Evolutionary conservation across 1,140 invertebrate species (phyloP).

Genomic region (Ectropis grisescens): DNA sequence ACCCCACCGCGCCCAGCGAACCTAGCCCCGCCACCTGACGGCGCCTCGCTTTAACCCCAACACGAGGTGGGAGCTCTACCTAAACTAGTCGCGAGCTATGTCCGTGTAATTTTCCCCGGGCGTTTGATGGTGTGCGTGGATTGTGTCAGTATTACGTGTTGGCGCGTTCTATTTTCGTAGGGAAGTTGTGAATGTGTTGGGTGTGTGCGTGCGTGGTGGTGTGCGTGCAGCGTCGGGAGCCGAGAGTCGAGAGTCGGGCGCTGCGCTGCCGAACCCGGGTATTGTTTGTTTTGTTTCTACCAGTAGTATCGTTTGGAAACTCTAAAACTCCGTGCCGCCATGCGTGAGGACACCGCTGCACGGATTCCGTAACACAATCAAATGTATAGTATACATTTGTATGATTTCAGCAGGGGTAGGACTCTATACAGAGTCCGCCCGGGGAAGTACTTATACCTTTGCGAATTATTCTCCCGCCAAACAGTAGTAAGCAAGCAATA

Average conservation of each 20-base stretch:
- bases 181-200: conserved; percentile 19
- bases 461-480: no score
- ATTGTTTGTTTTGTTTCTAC: conserved; percentile 63
- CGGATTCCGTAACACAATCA: no score
- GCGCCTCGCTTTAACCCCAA: conserved; percentile 1
- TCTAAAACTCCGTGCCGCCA: no score
- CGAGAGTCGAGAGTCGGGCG: no score
- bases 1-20: conserved; percentile 21
- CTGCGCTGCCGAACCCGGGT: conserved; percentile 29
- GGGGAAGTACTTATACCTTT: no score
- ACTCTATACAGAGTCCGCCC: no score
- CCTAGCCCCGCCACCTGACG: conserved; percentile 23
- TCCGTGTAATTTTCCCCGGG: conserved; percentile 40
- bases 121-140: conserved; percentile 23
- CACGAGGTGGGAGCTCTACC: conserved; percentile 20
- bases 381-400: no score
- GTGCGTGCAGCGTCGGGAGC: no score
- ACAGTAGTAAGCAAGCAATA: no score
- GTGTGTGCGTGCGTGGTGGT: conserved; percentile 20
- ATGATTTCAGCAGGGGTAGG: no score
- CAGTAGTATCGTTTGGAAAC: conserved; percentile 24
- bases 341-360: no score
- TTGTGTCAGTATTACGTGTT: conserved; percentile 24
- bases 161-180: conserved; percentile 33
- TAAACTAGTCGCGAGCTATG: conserved; percentile 11